Evolutionary conservation across 2,888 invertebrate species (phyloP), one percentile per base, ranked within the genome.

Genomic region (Ochropacha duplaris): DNA sequence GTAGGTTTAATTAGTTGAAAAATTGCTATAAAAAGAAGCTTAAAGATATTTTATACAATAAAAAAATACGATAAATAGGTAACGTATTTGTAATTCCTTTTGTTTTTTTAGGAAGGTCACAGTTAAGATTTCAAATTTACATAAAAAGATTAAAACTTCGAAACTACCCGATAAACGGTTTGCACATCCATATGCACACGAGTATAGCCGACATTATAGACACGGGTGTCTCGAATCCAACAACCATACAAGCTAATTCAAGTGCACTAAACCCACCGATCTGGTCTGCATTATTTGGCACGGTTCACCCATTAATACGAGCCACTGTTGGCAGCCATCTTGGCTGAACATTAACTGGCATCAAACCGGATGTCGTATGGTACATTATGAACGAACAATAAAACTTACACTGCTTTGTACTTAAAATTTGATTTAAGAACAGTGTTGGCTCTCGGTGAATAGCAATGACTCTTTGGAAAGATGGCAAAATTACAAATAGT

Each of bases 371-470:
- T 86, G 90, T 88, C 87, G 82, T 88, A 86, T 77, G 80, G 78
- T 79, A 83, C 84, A 84, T 88, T 89, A 90, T 87, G 87, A 88
- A 88, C 83, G 78, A 75, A 89, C 86, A 88, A 89, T 89, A 88
- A 88, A 90, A 84, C 80, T 79, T 82, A 76, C 71, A 84, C 79
- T 76, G 83, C 72, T 71, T 74, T 64, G 71, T 79, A 74, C 78
- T 81, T 80, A 73, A 79, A 74, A 76, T 80, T 81, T 83, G 79
- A 81, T 83, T 76, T 80, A 81, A 9, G 19, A 44, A 44, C 19
- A 75, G 64, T 64, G 62, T 76, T 80, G 76, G 76, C 78, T 70
- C 66, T 39, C 60, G 6, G 31, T 31, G 52, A 22, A 52, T 52
- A 52, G 44, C 44, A 16, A 44, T 19, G 19, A 44, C n/a, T 44